Evolutionary conservation across 2,797 vertebrate genomes (phyloP).

Genomic region (Molossus molossus): DNA sequence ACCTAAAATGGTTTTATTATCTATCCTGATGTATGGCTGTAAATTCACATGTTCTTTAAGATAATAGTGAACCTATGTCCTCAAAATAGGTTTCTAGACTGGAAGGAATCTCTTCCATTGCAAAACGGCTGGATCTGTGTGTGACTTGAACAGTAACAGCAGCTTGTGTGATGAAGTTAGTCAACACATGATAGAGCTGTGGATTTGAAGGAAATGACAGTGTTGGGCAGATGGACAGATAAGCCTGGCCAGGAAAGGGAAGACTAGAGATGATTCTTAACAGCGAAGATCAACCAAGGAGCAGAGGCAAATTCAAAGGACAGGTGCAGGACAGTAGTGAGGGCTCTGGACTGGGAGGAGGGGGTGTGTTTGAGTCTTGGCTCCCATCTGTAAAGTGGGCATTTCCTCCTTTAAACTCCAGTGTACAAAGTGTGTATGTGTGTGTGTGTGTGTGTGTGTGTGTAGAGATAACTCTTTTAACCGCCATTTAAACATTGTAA

Average conservation of each 20-base stretch:
- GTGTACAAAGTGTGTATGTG: neutral
- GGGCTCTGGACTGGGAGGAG: neutral
- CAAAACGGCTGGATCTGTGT: conserved; percentile 51
- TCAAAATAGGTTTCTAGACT: conserved; percentile 69
- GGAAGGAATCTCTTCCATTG: conserved; percentile 51
- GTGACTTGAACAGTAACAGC: conserved; percentile 63
- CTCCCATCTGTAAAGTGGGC: neutral
- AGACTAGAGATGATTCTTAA: conserved; percentile 31
- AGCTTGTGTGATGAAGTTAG: conserved; percentile 67
- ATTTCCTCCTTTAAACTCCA: neutral
- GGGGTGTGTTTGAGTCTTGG: neutral
- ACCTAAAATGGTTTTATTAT: conserved; percentile 17
- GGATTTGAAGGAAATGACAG: conserved; percentile 70
- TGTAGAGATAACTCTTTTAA: neutral
- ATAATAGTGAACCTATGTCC: conserved; percentile 71
- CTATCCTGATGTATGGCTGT: neutral
- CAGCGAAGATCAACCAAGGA: conserved; percentile 11
- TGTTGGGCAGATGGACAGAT: conserved; percentile 66
- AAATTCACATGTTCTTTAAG: conserved; percentile 70
- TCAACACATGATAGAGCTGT: conserved; percentile 71
- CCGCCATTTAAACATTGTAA: neutral
- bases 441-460: neutral
- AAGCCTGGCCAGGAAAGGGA: conserved; percentile 4
- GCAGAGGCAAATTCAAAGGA: neutral
- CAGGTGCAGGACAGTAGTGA: neutral